A percentile compares a stretch with the other conserved stretches of the same genome.
Conservation (phyloP, 2,888 invertebrate species). For the Acanthosoma haemorrhoidale region DNA sequence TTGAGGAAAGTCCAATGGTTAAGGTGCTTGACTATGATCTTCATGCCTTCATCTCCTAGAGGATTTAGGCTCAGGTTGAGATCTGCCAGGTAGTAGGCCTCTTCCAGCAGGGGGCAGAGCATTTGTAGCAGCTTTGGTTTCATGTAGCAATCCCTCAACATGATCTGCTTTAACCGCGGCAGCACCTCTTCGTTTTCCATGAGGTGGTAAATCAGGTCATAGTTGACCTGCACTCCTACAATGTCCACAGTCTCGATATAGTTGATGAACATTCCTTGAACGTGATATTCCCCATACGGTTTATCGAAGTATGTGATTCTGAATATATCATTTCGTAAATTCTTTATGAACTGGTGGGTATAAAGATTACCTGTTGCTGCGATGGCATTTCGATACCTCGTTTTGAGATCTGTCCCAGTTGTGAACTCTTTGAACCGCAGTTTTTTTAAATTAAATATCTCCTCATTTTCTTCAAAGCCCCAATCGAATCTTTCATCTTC, state of each 20-base stretch:
- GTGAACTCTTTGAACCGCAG: not conserved
- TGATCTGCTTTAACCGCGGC: not conserved
- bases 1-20: not conserved
- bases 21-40: not conserved
- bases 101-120: not conserved
- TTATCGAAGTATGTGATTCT: slow-evolving; percentile 10
- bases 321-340: not conserved
- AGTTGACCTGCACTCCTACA: not conserved
- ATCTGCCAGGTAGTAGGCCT: not conserved
- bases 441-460: not conserved
- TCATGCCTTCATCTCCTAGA: slow-evolving; percentile 9
- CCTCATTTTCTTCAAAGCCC: not conserved
- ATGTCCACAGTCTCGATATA: not conserved
- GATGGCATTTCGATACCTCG: not conserved
- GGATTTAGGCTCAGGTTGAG: slow-evolving; percentile 14
- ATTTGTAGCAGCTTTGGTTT: not conserved
- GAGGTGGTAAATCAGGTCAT: slow-evolving; percentile 3
- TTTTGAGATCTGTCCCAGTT: not conserved
- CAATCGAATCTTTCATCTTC: not conserved
- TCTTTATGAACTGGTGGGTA: not conserved
- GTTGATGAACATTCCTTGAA: not conserved
- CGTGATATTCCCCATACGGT: slow-evolving; percentile 4
- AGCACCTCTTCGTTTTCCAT: not conserved
- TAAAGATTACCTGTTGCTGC: not conserved
- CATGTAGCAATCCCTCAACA: not conserved